Percentiles rank a stretch among this genome's conserved stretches.
Conservation (phyloP, 2,797 vertebrate species). For the Gallinago stenura region DNA sequence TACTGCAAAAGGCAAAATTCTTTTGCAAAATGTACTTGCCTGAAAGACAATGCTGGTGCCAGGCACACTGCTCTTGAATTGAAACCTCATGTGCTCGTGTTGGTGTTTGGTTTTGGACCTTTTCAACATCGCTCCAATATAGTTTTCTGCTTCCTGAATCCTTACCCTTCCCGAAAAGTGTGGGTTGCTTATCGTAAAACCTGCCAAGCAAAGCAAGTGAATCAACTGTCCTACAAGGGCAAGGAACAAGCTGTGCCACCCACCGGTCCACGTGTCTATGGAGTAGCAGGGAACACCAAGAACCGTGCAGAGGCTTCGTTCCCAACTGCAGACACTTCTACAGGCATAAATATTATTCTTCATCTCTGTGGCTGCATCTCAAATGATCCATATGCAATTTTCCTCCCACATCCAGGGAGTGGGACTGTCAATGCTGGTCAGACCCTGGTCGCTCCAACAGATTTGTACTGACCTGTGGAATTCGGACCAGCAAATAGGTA, state of each 20-base stretch:
- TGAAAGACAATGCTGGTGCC: not conserved
- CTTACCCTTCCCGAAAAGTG: not conserved
- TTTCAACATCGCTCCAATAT: accelerated
- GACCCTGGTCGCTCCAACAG: not conserved
- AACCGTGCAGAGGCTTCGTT: not conserved
- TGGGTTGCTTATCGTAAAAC: not conserved
- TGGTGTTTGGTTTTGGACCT: not conserved
- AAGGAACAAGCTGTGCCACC: not conserved
- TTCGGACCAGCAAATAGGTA: not conserved
- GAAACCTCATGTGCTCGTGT: not conserved
- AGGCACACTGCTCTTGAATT: not conserved
- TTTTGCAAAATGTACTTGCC: not conserved
- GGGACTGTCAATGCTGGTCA: not conserved
- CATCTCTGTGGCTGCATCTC: not conserved
- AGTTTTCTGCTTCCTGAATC: not conserved
- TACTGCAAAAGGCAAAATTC: not conserved
- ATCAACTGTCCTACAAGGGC: not conserved
- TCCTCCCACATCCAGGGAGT: not conserved
- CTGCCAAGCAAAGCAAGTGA: not conserved
- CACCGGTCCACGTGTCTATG: not conserved
- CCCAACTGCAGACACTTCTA: not conserved
- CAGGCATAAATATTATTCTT: not conserved
- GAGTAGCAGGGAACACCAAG: not conserved
- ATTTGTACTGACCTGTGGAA: not conserved
- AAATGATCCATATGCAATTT: not conserved